Base-by-base conservation (phyloP, 2,888 invertebrate species). In the Monochamus alternatus region DNA sequence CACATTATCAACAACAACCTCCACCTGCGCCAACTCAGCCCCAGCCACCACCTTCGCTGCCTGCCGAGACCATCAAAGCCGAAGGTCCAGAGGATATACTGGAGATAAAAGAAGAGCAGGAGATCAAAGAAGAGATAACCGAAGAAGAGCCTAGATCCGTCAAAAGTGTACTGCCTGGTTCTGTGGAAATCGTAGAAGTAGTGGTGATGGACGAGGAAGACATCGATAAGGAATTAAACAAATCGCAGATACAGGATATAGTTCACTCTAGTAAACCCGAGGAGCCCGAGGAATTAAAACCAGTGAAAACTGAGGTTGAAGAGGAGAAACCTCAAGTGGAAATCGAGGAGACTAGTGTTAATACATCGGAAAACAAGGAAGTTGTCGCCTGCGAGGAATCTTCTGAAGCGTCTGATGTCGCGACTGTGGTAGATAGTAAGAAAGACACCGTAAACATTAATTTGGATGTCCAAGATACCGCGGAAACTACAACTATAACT, bases 141-240 rank as follows among this genome's bases (percentile, higher is more conserved):
- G 85, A 85, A 32, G 80, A 79, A n/a, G 82, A 82, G 59, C 76
- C 76, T 0, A 81, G 78, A 65, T n/a, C 66, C 10, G 81, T 81
- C 67, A 76, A 75, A 66, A 64, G 51, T 60, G 12, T 59, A 22
- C 66, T 79, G 22, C 82, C 84, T 3, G 87, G 88, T 58, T 87
- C 88, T 2, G 86, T 88, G 3, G 88, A 89, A 81, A 89, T 89
- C 75, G 87, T 88, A 3, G 89, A 89, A 76, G 90, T 90, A 75
- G 89, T 89, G 44, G 86, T 86, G 1, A 87, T 87, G 58, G 91
- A 90, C 70, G 88, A 87, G 55, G 86, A 86, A 55, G 87, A 87
- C 73, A 83, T 82, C 4, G 86, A 87, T 59, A 88, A 88, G 75
- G 86, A 87, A 72, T 76, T 86, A n/a, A 85, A 88, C 74, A 87